Conservation (phyloP, 2,888 invertebrate species). For the Iselma pallidipennis region DNA sequence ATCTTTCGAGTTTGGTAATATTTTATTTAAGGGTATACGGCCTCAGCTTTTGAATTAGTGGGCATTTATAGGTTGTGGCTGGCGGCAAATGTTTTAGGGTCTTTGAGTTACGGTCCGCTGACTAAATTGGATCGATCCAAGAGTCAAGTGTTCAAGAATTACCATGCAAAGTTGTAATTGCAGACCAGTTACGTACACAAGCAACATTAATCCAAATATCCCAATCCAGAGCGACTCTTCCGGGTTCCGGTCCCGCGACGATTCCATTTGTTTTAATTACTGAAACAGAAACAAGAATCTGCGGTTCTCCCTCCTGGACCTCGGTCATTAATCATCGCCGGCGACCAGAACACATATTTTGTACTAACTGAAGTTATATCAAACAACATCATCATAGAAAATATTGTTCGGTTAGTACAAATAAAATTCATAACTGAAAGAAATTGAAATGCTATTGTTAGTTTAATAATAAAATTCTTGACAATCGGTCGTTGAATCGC, state of each 20-base stretch:
- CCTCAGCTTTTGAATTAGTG: background rate
- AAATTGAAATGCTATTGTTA: too few species aligned
- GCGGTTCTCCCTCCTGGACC: constrained; percentile 42
- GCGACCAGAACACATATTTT: background rate
- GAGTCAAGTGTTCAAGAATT: constrained; percentile 13
- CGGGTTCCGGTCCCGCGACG: constrained; percentile 42
- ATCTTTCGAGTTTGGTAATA: too few species aligned
- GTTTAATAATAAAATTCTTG: too few species aligned
- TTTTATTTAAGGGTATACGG: background rate
- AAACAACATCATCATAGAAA: background rate
- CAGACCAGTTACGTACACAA: constrained; percentile 41
- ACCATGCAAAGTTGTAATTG: constrained; percentile 35
- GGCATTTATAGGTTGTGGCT: background rate
- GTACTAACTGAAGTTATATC: background rate
- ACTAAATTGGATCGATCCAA: background rate
- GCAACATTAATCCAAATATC: constrained; percentile 42
- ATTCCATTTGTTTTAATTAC: constrained; percentile 48
- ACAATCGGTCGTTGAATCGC: too few species aligned
- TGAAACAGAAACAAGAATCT: constrained; percentile 48
- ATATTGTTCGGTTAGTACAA: too few species aligned
- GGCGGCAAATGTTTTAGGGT: background rate
- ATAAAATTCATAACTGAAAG: too few species aligned
- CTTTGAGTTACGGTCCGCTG: background rate
- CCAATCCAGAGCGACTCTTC: constrained; percentile 40
- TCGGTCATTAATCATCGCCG: constrained; percentile 40